These are phyloP conservation scores for Chaetophractus vellerosus DNA, from an alignment of 2,797 vertebrate species.

Conservation along the genomic window DNA sequence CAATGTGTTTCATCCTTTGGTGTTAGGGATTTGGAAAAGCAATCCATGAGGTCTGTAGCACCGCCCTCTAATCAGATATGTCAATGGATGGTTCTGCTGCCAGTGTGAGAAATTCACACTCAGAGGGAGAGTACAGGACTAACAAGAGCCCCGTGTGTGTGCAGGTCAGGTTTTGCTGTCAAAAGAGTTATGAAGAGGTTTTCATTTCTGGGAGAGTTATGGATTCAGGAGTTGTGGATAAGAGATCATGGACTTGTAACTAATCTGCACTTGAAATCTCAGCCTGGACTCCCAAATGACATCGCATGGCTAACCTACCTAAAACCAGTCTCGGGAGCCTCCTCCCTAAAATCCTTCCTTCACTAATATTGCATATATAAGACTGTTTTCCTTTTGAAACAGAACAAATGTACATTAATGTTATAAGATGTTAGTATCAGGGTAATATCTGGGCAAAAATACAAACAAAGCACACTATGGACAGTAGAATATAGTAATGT, in stretches of 20 bases:
- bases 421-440: too few relatives aligned
- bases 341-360: neutral
- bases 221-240: constrained; percentile 37
- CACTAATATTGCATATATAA: too few relatives aligned
- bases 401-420: too few relatives aligned
- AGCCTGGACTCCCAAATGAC: neutral
- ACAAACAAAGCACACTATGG: too few relatives aligned
- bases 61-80: neutral
- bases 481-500: too few relatives aligned
- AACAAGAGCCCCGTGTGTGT: neutral
- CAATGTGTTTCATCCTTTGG: neutral
- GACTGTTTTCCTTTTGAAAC: too few relatives aligned
- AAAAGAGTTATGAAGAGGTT: neutral
- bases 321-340: neutral
- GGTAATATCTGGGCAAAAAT: too few relatives aligned
- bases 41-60: neutral
- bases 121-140: neutral
- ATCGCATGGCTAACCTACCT: constrained; percentile 3
- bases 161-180: constrained; percentile 23
- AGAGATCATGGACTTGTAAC: neutral
- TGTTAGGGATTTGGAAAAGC: neutral
- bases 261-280: constrained; percentile 48
- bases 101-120: neutral
- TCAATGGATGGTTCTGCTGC: neutral
- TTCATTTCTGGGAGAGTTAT: constrained; percentile 14